Percentiles rank a stretch among this genome's conserved stretches.
These are phyloP conservation scores for Indicator indicator DNA, from an alignment of 2,113 vertebrate species.

Conservation along the genomic window DNA sequence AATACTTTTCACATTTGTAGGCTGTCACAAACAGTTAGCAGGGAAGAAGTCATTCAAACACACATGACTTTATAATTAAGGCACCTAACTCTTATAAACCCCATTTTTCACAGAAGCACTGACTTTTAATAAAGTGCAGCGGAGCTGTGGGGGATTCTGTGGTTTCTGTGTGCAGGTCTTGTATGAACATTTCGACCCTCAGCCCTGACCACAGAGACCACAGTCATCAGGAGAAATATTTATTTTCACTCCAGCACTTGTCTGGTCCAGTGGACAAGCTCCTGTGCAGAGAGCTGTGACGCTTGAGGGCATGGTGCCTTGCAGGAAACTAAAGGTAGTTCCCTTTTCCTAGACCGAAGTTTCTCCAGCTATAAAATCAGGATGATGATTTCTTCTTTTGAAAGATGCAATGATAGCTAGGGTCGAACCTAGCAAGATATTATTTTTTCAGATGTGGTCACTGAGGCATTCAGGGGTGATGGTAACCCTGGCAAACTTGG, in stretches of 20 bases:
- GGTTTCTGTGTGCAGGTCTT: constrained; percentile 62
- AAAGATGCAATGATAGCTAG: neutral
- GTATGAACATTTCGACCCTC: constrained; percentile 60
- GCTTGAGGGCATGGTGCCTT: neutral
- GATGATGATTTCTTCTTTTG: neutral
- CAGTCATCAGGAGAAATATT: constrained; percentile 64
- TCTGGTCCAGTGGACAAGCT: constrained; percentile 14
- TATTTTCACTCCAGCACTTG: constrained; percentile 58
- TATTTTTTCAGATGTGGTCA: neutral
- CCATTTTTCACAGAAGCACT: constrained; percentile 58
- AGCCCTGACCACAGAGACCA: constrained; percentile 67
- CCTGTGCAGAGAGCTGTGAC: neutral
- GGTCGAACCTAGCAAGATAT: neutral
- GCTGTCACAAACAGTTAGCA: constrained; percentile 63
- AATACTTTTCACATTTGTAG: constrained; percentile 77
- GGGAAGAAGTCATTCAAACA: constrained; percentile 56
- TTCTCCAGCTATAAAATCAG: neutral
- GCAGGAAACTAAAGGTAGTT: neutral
- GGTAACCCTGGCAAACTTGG: neutral
- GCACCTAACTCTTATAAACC: constrained; percentile 52
- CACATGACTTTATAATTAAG: constrained; percentile 69
- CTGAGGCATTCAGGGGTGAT: neutral
- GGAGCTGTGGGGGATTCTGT: constrained; percentile 65
- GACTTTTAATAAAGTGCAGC: constrained; percentile 65
- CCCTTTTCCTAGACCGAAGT: neutral